Conservation (phyloP, 2,888 invertebrate genomes). For the Nipponacmea schrenckii region DNA sequence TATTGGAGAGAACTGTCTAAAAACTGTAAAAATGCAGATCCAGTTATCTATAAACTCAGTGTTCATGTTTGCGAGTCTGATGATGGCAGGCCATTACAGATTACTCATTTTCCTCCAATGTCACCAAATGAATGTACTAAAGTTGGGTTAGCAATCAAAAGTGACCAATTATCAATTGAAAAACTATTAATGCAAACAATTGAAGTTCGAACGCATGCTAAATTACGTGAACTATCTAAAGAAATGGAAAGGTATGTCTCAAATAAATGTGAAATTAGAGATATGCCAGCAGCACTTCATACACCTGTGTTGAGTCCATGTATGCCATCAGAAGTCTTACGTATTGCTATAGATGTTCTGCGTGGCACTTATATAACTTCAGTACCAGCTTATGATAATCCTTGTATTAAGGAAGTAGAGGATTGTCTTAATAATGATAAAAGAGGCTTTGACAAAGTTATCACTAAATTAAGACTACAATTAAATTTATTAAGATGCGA, state of each 20-base stretch:
- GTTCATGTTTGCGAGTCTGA: conserved; percentile 88
- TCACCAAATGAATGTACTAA: conserved; percentile 66
- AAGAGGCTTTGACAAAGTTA: conserved; percentile 75
- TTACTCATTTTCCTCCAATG: conserved; percentile 70
- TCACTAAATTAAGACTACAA: conserved; percentile 84
- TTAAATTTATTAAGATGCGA: conserved; percentile 91
- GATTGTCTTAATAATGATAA: conserved; percentile 80
- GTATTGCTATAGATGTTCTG: conserved; percentile 93
- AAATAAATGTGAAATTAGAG: conserved; percentile 77
- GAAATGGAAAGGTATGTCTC: conserved; percentile 54
- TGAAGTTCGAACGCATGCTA: conserved; percentile 82
- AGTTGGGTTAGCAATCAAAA: conserved; percentile 71
- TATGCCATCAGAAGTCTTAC: conserved; percentile 88
- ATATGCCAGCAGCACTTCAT: conserved; percentile 91
- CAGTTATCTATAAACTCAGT: conserved; percentile 78
- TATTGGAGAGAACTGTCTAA: conserved; percentile 81
- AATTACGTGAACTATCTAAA: conserved; percentile 69
- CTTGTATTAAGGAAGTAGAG: conserved; percentile 80
- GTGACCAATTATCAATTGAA: conserved; percentile 94
- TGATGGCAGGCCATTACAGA: conserved; percentile 78
- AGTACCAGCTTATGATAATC: conserved; percentile 70
- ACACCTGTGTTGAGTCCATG: conserved; percentile 90
- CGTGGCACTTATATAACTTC: conserved; percentile 91
- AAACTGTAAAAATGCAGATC: background rate
- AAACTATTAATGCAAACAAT: conserved; percentile 93